Evolutionary conservation across 2,888 invertebrate genomes (phyloP).

Genomic region (Dasysyrphus albostriatus): DNA sequence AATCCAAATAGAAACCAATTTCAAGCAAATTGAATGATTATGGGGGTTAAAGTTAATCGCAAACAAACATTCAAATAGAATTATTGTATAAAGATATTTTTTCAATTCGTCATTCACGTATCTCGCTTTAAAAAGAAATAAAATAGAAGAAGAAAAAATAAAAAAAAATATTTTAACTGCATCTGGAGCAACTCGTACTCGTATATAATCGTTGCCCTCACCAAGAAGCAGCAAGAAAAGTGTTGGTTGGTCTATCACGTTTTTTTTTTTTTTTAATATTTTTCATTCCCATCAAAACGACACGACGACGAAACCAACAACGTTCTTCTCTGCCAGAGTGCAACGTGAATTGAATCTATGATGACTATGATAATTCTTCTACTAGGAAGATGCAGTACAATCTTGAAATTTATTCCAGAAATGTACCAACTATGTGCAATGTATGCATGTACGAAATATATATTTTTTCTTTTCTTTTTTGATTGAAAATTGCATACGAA

Average conservation of each 20-base stretch:
- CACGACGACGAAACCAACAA: background rate
- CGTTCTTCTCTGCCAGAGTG: background rate
- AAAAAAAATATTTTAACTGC: background rate
- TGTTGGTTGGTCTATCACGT: background rate
- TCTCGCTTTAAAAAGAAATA: background rate
- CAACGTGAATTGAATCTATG: conserved; percentile 56
- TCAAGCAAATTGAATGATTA: conserved; percentile 72
- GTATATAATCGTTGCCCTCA: background rate
- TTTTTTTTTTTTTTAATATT: conserved; percentile 1
- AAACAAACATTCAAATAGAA: background rate
- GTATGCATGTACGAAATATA: background rate
- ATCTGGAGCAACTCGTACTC: background rate
- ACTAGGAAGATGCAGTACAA: conserved; percentile 18
- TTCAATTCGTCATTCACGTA: conserved; percentile 21
- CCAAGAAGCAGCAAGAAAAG: background rate
- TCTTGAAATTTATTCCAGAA: conserved; percentile 44
- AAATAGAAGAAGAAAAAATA: background rate
- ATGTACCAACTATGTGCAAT: conserved; percentile 9
- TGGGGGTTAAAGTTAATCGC: conserved; percentile 53
- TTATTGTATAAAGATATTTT: background rate
- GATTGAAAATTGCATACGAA: background rate
- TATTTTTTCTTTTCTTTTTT: background rate
- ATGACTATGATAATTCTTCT: conserved; percentile 6
- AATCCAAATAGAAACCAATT: conserved; percentile 59
- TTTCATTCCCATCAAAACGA: background rate